Evolutionary conservation across 2,888 invertebrate genomes (phyloP), one percentile per base, ranked within the genome.

Genomic region (Drosophila fungiperda): DNA sequence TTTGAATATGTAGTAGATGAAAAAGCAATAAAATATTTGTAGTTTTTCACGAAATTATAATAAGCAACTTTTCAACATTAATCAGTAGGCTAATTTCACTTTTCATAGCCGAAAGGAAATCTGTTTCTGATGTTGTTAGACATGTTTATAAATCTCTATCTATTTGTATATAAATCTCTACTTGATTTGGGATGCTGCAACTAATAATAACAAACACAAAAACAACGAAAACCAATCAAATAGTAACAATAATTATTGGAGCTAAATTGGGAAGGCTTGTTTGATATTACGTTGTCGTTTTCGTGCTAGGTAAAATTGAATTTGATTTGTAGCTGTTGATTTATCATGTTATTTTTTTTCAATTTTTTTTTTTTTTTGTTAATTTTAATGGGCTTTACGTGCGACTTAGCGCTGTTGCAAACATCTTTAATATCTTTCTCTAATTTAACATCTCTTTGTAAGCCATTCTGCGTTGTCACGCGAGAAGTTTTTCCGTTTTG

Each of bases 331-430:
- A 73, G 68, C 57, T 72, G 66, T 73, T 70, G 59, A 52, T 63
- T 74, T 68, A 60, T 74, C 60, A 29, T 58, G 48, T n/a, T 61
- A 17, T 68, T 66, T 65, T 57, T 70, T 45, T 38, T 65, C 40
- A 20, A 29, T 29, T 54, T 60, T 36, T 38, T 42, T 35, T 45
- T 40, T 35, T 53, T 55, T 69, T 60, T 79, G 80, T 79, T 80
- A 79, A 81, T 79, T 87, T 89, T 87, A 81, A 84, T 84, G 87
- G 84, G 69, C 68, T 72, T 73, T 84, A 83, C 87, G 79, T 87
- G 84, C 73, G 73, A 69, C 70, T 71, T 52, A 33, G 50, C 53
- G 69, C 63, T 78, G 35, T 73, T 73, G 26, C 29, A 38, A 52
- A 20, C 62, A 65, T 42, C 52, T 73, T 35, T 48, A 57, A 53